Evolutionary conservation across 2,888 invertebrate genomes (phyloP), one percentile per base, ranked within the genome.

Genomic region (Cephus nigrinus): DNA sequence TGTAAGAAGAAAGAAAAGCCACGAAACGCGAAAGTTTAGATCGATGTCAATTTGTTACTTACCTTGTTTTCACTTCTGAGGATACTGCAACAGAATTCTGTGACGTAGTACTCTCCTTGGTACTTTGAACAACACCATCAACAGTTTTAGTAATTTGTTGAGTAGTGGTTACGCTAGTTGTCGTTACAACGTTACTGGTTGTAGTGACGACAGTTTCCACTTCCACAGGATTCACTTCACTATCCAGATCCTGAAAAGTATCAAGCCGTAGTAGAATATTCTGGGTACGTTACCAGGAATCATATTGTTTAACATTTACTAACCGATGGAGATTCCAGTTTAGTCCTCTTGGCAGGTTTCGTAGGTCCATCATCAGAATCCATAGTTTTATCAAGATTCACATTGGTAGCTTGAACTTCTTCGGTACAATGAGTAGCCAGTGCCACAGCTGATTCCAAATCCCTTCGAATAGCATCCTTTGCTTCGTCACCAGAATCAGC

Each of bases 351-450:
- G 0, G 77, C 35, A 2, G 76, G 78, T 55, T 80, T 77, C 1
- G 85, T 83, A 23, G 76, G 73, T 11, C 79, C 80, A n/a, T 83
- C 81, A 12, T 32, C 73, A 55, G 55, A 55, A 23, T 55, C 55
- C 1, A 55, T 23, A 55, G 55, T 55, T 55, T 55, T 23, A 68
- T 76, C 80, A 5, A 75, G 34, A 15, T 32, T 11, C 3, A 73
- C 73, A 35, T 82, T 80, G 30, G 68, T 75, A 15, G 86, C 85
- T 11, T 85, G 80, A 68, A 83, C 85, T 78, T 94, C 94, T 81
- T 93, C 93, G 81, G 93, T 93, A 86, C 93, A 94, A 86, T 93
- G 94, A 81, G 94, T 93, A n/a, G 95, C 94, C 82, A 93, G 92
- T 34, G 94, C 93, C 35, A 94, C 93, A 3, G 94, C 94, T 3